These are phyloP conservation scores for Coreoperca whiteheadi DNA, from an alignment of 2,113 vertebrate species.

Conservation along the genomic window DNA sequence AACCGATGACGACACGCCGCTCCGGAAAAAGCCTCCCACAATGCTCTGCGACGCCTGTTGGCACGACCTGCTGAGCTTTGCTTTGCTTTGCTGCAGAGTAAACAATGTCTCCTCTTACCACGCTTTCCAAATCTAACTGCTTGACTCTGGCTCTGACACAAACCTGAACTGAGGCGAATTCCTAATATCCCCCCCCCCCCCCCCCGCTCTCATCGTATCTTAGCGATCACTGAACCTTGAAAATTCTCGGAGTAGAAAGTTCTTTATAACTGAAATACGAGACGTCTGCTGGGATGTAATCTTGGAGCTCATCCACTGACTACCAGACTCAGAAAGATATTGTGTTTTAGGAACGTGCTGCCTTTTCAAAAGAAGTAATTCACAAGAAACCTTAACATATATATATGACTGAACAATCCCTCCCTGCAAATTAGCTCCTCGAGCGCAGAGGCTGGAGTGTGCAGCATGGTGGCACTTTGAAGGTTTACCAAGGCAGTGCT, in stretches of 20 bases:
- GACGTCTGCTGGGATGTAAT: slow-evolving; percentile 66
- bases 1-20: slow-evolving; percentile 51
- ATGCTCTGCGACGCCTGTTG: slow-evolving; percentile 10
- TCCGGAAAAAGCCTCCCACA: slow-evolving; percentile 50
- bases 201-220: slow-evolving; percentile 42
- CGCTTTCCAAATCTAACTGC: slow-evolving; percentile 40
- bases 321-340: slow-evolving; percentile 54
- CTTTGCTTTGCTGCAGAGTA: slow-evolving; percentile 51
- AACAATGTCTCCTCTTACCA: slow-evolving; percentile 49
- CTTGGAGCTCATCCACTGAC: slow-evolving; percentile 60
- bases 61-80: slow-evolving; percentile 51
- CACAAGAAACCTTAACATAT: slow-evolving; percentile 26
- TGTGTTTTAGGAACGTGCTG: slow-evolving; percentile 54
- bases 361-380: slow-evolving; percentile 53
- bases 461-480: slow-evolving; percentile 28
- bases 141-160: slow-evolving; percentile 51
- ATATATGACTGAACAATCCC: slow-evolving; percentile 47
- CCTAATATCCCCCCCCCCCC: slow-evolving; percentile 11
- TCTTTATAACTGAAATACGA: slow-evolving; percentile 57
- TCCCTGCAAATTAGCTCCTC: slow-evolving; percentile 42
- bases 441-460: slow-evolving; percentile 24
- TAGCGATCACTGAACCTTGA: slow-evolving; percentile 67
- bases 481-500: slow-evolving; percentile 35
- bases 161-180: slow-evolving; percentile 48
- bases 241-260: slow-evolving; percentile 63